These are phyloP conservation scores for Corythornis cristatus DNA, from an alignment of 2,113 vertebrate species.

Conservation along the genomic window DNA sequence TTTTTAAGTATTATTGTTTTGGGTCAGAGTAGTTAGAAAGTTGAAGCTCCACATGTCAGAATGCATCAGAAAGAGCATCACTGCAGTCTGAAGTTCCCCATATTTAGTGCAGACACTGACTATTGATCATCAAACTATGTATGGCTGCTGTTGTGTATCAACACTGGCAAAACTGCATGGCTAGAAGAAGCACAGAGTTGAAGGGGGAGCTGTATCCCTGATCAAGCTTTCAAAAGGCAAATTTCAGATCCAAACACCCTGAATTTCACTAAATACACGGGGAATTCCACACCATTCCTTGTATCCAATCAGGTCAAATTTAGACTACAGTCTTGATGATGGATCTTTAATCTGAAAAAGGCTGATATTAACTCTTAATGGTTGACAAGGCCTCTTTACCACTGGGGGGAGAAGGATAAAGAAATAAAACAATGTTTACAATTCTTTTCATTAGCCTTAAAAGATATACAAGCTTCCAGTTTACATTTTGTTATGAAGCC, in stretches of 20 bases:
- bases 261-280: neutral
- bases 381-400: neutral
- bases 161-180: accelerated
- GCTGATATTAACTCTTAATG: neutral
- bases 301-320: neutral
- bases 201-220: neutral
- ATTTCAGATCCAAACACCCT: neutral
- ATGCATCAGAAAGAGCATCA: neutral
- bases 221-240: neutral
- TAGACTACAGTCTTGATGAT: neutral
- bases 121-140: neutral
- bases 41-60: neutral
- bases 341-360: neutral
- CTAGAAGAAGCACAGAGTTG: accelerated
- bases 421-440: neutral
- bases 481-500: neutral
- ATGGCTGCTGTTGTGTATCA: neutral
- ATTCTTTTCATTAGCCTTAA: neutral
- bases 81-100: neutral
- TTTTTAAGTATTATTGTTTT: neutral
- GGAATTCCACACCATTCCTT: neutral
- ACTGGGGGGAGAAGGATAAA: no score
- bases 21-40: neutral
- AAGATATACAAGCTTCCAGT: neutral
- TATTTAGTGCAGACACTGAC: neutral